These are phyloP conservation scores for Sapajus apella DNA, from an alignment of 2,113 vertebrate species.

Conservation along the genomic window DNA sequence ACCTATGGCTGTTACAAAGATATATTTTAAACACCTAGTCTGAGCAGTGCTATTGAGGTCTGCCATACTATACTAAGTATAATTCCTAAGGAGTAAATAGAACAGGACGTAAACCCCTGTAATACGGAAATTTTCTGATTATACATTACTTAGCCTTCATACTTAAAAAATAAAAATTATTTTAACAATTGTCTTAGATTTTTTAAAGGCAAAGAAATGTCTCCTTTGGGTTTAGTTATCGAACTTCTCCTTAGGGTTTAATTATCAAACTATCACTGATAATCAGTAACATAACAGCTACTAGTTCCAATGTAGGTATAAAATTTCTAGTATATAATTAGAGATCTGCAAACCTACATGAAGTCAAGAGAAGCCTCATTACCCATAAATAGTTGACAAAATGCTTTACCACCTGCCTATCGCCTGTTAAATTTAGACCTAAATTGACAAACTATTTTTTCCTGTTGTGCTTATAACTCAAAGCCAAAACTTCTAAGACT, in stretches of 20 bases:
- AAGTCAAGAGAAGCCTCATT: conserved; percentile 53
- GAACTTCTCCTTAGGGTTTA: conserved; percentile 23
- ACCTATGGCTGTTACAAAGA: conserved; percentile 49
- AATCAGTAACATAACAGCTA: conserved; percentile 64
- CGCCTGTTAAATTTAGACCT: conserved; percentile 66
- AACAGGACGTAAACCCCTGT: conserved; percentile 51
- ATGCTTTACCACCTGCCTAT: conserved; percentile 31
- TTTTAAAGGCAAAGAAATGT: conserved; percentile 56
- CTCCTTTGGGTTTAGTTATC: conserved; percentile 37
- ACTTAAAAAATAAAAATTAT: not conserved
- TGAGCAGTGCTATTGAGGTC: not conserved
- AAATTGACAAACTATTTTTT: conserved; percentile 65
- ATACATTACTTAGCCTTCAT: not conserved
- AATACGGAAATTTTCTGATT: conserved; percentile 50
- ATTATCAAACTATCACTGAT: not conserved
- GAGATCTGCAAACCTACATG: conserved; percentile 52
- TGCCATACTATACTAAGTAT: conserved; percentile 27
- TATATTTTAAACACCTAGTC: conserved; percentile 27
- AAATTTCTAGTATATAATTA: conserved; percentile 74
- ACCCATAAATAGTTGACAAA: conserved; percentile 62
- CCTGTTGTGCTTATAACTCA: conserved; percentile 50
- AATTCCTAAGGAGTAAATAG: conserved; percentile 68
- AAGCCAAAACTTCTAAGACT: conserved; percentile 48
- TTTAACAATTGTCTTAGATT: conserved; percentile 64
- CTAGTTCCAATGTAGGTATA: conserved; percentile 66